These are phyloP conservation scores for Micrastur ruficollis DNA, from an alignment of 2,797 vertebrate species.

Conservation along the genomic window DNA sequence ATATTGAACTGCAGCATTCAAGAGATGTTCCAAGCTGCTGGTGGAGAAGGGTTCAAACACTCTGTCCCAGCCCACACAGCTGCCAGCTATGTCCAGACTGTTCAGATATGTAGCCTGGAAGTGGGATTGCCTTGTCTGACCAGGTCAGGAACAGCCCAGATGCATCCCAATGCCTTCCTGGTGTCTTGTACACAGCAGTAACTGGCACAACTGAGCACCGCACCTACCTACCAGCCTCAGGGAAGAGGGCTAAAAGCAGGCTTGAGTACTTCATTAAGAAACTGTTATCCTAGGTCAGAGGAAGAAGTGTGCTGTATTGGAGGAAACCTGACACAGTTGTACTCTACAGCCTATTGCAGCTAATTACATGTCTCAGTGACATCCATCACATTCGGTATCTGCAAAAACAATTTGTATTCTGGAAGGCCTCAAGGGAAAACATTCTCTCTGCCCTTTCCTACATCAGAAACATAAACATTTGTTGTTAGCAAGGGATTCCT, in stretches of 20 bases:
- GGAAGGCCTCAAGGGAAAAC: neutral
- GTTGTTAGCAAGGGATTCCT: neutral
- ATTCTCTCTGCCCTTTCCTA: neutral
- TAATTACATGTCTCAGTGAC: slow-evolving; percentile 21
- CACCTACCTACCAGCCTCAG: neutral
- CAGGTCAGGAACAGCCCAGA: neutral
- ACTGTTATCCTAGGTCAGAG: slow-evolving; percentile 21
- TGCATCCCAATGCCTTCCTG: neutral
- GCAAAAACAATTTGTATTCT: neutral
- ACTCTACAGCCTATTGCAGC: neutral
- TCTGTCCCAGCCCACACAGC: neutral
- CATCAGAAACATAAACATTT: neutral
- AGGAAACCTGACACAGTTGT: slow-evolving; percentile 30
- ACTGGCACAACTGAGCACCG: neutral
- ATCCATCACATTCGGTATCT: slow-evolving; percentile 21
- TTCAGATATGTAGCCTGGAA: neutral
- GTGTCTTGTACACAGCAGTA: neutral
- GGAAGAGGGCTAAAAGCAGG: neutral
- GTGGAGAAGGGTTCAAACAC: neutral
- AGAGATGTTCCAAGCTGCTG: neutral
- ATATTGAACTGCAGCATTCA: neutral
- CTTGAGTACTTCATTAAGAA: neutral
- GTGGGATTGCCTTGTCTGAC: neutral
- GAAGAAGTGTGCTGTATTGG: neutral
- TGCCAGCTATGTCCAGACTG: neutral